Conservation (phyloP, 2,888 invertebrate species). For the Mesochorus sp. region DNA sequence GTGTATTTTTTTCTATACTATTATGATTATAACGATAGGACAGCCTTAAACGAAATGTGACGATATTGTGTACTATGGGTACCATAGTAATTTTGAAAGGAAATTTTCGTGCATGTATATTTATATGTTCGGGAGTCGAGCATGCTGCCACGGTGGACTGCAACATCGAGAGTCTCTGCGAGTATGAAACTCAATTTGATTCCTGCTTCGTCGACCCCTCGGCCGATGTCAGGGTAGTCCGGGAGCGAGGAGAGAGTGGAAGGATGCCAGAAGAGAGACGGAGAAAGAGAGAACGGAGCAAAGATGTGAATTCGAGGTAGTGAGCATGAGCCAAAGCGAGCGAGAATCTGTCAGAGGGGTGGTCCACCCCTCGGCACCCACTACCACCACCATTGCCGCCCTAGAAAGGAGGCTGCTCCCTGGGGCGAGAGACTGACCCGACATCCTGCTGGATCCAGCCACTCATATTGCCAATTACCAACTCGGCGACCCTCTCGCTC, state of each 20-base stretch:
- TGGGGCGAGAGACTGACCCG: conserved; percentile 81
- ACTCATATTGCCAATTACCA: conserved; percentile 82
- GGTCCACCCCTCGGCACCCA: conserved; percentile 50
- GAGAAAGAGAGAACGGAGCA: conserved; percentile 58
- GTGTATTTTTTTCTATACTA: no score
- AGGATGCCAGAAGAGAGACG: conserved; percentile 61
- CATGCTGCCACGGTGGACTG: conserved; percentile 26
- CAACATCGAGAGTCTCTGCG: conserved; percentile 72
- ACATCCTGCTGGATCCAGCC: conserved; percentile 79
- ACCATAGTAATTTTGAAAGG: no score
- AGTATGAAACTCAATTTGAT: conserved; percentile 82
- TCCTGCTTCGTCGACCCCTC: conserved; percentile 74
- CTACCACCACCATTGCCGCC: conserved; percentile 65
- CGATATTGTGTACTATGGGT: no score
- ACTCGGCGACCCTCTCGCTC: conserved; percentile 80
- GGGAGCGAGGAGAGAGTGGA: conserved; percentile 66
- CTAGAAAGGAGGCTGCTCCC: conserved; percentile 78
- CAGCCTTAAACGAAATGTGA: no score
- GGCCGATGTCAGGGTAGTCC: conserved; percentile 45
- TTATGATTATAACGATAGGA: no score
- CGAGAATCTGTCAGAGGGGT: conserved; percentile 56
- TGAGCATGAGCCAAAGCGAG: conserved; percentile 50
- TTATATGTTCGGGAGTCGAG: conserved; percentile 2
- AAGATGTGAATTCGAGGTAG: conserved; percentile 57
- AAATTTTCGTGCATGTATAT: not conserved